Evolutionary conservation across 1,140 invertebrate genomes (phyloP).

Genomic region (Dryas iulia): DNA sequence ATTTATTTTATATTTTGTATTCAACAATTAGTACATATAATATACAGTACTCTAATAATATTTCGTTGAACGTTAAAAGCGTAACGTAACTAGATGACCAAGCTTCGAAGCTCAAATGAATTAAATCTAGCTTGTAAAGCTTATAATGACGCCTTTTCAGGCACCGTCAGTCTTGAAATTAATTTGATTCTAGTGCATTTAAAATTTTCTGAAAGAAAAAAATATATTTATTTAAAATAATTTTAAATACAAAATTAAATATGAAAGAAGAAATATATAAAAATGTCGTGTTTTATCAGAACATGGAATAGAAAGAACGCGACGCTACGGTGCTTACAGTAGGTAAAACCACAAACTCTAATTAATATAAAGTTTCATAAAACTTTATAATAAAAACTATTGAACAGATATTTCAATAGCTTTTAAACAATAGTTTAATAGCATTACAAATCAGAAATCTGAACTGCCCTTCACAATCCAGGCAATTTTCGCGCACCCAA

Average conservation of each 20-base stretch:
- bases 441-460: conserved; percentile 4
- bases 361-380: conserved; percentile 6
- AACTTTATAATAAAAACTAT: conserved; percentile 14
- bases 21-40: no score
- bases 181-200: conserved; percentile 26
- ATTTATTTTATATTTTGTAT: conserved; percentile 20
- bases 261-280: no score
- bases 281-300: background rate
- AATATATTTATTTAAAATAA: background rate
- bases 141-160: conserved; percentile 20
- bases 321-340: background rate
- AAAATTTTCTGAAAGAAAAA: background rate
- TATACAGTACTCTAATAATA: background rate
- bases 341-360: background rate
- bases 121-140: conserved; percentile 27
- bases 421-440: conserved; percentile 18
- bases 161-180: conserved; percentile 23
- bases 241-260: background rate
- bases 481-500: conserved; percentile 7
- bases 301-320: background rate
- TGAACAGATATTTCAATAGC: conserved; percentile 10
- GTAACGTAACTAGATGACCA: conserved; percentile 7
- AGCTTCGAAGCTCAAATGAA: conserved; percentile 22
- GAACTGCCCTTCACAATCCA: background rate
- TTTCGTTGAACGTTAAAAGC: background rate